Conservation (phyloP, 2,888 invertebrate species). For the Graphium colonna region DNA sequence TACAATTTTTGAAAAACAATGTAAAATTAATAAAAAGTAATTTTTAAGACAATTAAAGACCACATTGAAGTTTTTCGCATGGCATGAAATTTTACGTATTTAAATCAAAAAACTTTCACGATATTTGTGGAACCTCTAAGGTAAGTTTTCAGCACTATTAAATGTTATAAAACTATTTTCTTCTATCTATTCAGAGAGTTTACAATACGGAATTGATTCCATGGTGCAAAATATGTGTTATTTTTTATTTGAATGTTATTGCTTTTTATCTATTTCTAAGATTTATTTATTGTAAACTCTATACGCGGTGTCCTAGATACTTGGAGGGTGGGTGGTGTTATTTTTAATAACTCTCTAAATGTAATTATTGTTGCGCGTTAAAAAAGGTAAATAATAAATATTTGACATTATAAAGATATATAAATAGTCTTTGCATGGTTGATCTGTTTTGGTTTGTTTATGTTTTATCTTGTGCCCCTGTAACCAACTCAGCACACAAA, state of each 20-base stretch:
- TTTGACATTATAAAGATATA: slow-evolving; percentile 32
- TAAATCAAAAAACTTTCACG: slow-evolving; percentile 32
- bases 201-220: slow-evolving; percentile 70
- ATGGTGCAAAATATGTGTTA: slow-evolving; percentile 49
- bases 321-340: slow-evolving; percentile 65
- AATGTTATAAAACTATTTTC: slow-evolving; percentile 25
- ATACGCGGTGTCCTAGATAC: slow-evolving; percentile 52
- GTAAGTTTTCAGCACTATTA: slow-evolving; percentile 54
- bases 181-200: slow-evolving; percentile 32
- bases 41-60: neutral
- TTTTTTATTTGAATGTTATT: slow-evolving; percentile 41
- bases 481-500: slow-evolving; percentile 74
- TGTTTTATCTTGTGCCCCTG: slow-evolving; percentile 72
- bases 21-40: neutral
- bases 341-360: slow-evolving; percentile 25
- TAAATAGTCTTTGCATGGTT: slow-evolving; percentile 64
- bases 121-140: slow-evolving; percentile 42
- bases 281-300: slow-evolving; percentile 24
- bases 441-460: slow-evolving; percentile 65
- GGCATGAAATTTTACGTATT: slow-evolving; percentile 48
- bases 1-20: neutral
- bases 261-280: slow-evolving; percentile 28
- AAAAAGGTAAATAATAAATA: slow-evolving; percentile 21
- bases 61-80: slow-evolving; percentile 43
- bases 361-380: slow-evolving; percentile 35